Base-by-base conservation (phyloP, 2,888 invertebrate genomes). In the Tanytarsus gracilentus region DNA sequence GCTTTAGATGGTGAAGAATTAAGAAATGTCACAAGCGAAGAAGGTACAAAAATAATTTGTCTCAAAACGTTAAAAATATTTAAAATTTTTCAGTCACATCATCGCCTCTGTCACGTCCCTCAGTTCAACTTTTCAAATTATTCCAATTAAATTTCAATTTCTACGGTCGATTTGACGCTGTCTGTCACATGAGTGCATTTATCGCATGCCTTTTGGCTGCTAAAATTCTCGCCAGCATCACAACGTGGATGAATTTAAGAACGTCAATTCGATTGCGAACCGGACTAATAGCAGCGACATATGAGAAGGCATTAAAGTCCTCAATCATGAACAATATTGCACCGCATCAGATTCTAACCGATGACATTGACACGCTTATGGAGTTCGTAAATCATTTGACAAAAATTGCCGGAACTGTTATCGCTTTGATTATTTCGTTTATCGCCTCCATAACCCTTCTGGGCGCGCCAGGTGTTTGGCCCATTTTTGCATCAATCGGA, bases 181-280 rank as follows among this genome's bases (percentile, higher is more conserved):
- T 49, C 9, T 59, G 33, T 30, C 49, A 49, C 33, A 59, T 59
- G 59, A n/a, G 48, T 3, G 59, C 49, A 21, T 59, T 59, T 36
- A 14, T 36, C 9, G 59, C 21, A 27, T 62, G 61, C 25, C 55
- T 53, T n/a, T 59, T 63, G 30, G 11, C 18, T 6, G 29, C 56
- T 3, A 36, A 48, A 18, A 51, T 61, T 23, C 55, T 62, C n/a
- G 48, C 33, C 9, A 58, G 60, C 49, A 55, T 62, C 14, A 44
- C 51, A 25, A 40, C 40, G 25, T 63, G 63, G 63, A 36, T 63
- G 26, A 63, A 63, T 61, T 62, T 63, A 9, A 14, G 63, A 16
- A 62, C 63, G 5, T 61, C 63, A 36, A 56, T 40, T 23, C 16
- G 63, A 33, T 50, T 63, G 16, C 14, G 63, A 14, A 62, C 62